Evolutionary conservation across 1,140 invertebrate genomes (phyloP), one percentile per base, ranked within the genome.

Genomic region (Ctenoplectra terminalis): DNA sequence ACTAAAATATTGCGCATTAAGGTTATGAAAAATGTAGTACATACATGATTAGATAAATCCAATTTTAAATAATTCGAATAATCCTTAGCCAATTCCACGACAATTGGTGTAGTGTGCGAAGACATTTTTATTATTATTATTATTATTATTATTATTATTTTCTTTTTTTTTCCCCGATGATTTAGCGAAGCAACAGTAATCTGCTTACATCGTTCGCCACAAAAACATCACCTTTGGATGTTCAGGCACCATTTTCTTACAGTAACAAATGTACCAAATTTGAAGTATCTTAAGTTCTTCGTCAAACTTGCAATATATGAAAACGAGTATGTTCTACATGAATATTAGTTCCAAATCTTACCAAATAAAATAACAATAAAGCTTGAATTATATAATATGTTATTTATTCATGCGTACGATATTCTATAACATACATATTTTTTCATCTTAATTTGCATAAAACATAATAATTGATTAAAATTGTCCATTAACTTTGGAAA

Each of bases 11-110:
- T 52, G 3, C 20, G 5, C 2, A 15, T 78, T 48, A 23, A 79
- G 69, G 77, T 82, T 66, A 56, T 69, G n/a, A 34, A n/a, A 29
- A 61, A 48, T 34, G 29, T 7, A 11, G 56, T 23, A 83, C 86
- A 79, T 20, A 52, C 86, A 66, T 91, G 84, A 82, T 61, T 79
- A 0, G 77, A 61, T 34, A 90, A 82, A 37, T 91, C 86, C 6
- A 90, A 63, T 84, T 90, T 90, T 34, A 84, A 83, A 37, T 90
- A 91, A 72, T 72, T 78, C 5, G 84, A 84, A 78, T 91, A 91
- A 46, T 91, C 90, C 52, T 83, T 85, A 17, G 89, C 89, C 1
- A 90, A 58, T 72, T 90, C 84, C 31, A 88, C 89, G 13, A 72
- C 64, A 17, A 87, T 43, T 17, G 80, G 37, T 15, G 50, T 50